These are phyloP conservation scores for Venturia canescens DNA, from an alignment of 1,140 invertebrate species.

Conservation along the genomic window DNA sequence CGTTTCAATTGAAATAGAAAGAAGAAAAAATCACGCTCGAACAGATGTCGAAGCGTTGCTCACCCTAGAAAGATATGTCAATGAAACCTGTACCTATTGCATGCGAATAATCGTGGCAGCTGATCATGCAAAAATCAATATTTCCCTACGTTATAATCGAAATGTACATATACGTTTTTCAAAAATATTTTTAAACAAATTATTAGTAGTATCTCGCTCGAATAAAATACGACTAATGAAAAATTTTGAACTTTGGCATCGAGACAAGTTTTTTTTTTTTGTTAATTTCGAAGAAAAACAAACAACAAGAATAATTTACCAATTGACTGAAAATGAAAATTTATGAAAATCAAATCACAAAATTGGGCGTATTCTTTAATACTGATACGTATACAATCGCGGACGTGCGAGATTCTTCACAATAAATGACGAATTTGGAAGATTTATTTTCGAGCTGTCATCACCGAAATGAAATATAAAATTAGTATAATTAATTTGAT, in stretches of 20 bases:
- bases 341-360: no score
- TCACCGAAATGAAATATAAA: no score
- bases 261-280: conserved; percentile 49
- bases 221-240: not conserved
- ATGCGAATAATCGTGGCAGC: conserved; percentile 55
- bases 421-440: conserved; percentile 17
- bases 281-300: no score
- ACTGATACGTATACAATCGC: no score
- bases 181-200: not conserved
- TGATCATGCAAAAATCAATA: conserved; percentile 61
- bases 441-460: not conserved
- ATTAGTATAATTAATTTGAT: no score
- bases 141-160: conserved; percentile 61
- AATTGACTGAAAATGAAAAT: no score
- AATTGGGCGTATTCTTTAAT: no score
- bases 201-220: conserved; percentile 22
- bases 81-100: conserved; percentile 60
- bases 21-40: conserved; percentile 27
- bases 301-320: no score
- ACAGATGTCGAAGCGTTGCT: conserved; percentile 45
- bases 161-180: not conserved
- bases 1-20: conserved; percentile 14
- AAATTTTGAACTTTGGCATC: conserved; percentile 56
- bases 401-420: no score
- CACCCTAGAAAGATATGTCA: conserved; percentile 73